Evolutionary conservation across 2,888 invertebrate genomes (phyloP).

Genomic region (Trimorus sp.): DNA sequence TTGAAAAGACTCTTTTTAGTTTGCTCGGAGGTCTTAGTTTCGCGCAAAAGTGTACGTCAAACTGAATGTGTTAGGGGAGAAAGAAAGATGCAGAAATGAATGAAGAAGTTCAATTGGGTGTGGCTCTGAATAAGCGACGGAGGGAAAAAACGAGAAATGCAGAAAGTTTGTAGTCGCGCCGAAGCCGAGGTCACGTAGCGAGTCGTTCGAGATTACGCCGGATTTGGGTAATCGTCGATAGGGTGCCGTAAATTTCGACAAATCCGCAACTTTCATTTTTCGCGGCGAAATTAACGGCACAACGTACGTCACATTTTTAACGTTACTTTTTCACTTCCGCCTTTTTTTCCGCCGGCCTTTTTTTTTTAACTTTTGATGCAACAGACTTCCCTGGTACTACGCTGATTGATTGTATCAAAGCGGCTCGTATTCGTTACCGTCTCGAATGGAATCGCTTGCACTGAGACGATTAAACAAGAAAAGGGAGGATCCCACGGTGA

Average conservation of each 20-base stretch:
- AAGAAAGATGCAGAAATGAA: conserved; percentile 49
- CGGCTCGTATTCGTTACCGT: conserved; percentile 62
- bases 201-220: conserved; percentile 61
- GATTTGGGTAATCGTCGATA: conserved; percentile 64
- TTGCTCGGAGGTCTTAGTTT: conserved; percentile 12
- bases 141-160: conserved; percentile 49
- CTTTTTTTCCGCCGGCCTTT: neutral
- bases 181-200: conserved; percentile 62
- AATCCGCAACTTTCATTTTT: conserved; percentile 61
- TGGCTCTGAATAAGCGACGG: conserved; percentile 56
- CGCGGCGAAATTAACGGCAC: conserved; percentile 29
- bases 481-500: conserved; percentile 62
- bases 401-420: conserved; percentile 62
- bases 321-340: conserved; percentile 15
- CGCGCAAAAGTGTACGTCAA: conserved; percentile 28
- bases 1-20: conserved; percentile 35
- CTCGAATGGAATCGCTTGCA: conserved; percentile 61
- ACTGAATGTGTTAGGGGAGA: conserved; percentile 31
- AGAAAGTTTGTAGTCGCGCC: conserved; percentile 61
- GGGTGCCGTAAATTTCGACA: conserved; percentile 55
- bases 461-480: conserved; percentile 65
- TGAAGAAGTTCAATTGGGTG: conserved; percentile 63
- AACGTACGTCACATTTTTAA: conserved; percentile 36
- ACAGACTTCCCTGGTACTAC: conserved; percentile 50
- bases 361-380: conserved; percentile 46